Percentiles rank a stretch among this genome's conserved stretches.
These are phyloP conservation scores for Apocheima hispidaria DNA, from an alignment of 2,888 invertebrate species.

Conservation along the genomic window DNA sequence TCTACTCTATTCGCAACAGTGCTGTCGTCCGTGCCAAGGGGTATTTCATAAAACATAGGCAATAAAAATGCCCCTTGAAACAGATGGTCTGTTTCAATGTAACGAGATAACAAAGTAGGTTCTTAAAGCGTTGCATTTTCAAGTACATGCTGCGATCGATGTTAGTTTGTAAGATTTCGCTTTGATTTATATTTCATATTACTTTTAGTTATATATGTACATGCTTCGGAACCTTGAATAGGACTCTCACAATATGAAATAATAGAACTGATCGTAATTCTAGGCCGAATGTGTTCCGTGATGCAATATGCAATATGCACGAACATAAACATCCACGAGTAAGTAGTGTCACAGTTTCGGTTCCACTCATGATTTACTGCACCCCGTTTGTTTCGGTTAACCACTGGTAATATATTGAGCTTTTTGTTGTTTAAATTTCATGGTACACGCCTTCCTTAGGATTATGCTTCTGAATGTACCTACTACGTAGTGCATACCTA, in stretches of 20 bases:
- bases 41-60: neutral
- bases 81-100: neutral
- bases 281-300: neutral
- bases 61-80: constrained; percentile 1
- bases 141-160: neutral
- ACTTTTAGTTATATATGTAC: no score
- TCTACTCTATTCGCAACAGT: neutral
- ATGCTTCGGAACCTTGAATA: no score
- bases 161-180: no score
- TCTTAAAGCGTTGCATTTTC: neutral
- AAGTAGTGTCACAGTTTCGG: constrained; percentile 11
- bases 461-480: no score
- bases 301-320: constrained; percentile 35
- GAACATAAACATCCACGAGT: constrained; percentile 21
- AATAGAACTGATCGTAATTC: neutral
- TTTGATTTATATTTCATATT: no score
- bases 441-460: neutral
- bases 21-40: neutral
- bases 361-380: constrained; percentile 25
- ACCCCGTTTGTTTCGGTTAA: constrained; percentile 24
- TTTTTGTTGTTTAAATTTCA: constrained; percentile 7
- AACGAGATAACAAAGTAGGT: neutral
- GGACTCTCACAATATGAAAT: no score
- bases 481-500: no score
- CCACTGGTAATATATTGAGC: constrained; percentile 23